phyloP scores from a whole-genome alignment of 2,797 vertebrate genomes.

The Erithacus rubecula region DNA sequence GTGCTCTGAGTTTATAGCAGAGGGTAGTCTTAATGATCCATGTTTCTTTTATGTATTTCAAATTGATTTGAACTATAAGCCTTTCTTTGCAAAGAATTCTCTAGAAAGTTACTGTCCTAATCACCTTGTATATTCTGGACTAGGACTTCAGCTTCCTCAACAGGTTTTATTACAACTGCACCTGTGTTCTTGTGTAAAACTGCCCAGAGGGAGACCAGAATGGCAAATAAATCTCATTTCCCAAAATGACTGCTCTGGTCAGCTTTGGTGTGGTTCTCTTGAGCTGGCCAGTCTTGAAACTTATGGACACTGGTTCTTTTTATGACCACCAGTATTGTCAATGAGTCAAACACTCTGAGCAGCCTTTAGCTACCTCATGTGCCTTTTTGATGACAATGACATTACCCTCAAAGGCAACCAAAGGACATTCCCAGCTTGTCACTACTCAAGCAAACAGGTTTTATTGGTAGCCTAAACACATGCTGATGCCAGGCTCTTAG shows the following conservation, averaged over 20 bases:
- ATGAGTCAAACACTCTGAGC: neutral
- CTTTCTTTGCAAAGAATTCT: neutral
- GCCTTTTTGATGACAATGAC: neutral
- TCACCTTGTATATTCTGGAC: neutral
- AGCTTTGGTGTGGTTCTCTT: neutral
- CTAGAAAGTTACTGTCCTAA: neutral
- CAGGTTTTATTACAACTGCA: neutral
- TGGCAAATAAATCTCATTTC: neutral
- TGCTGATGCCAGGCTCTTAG: neutral
- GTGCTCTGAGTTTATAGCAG: neutral
- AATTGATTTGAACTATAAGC: neutral
- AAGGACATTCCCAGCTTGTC: neutral
- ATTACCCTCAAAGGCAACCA: neutral
- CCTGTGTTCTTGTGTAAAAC: neutral
- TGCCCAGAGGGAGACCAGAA: neutral
- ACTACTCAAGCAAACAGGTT: neutral
- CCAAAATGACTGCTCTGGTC: neutral
- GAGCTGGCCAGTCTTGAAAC: neutral
- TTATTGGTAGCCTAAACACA: neutral
- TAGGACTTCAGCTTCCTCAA: neutral
- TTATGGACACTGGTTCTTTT: neutral
- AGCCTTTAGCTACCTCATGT: neutral
- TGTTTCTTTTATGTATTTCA: constrained; percentile 7
- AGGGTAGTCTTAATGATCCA: neutral
- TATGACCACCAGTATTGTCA: neutral